phyloP scores from a whole-genome alignment of 2,113 vertebrate species.

The rat (Rattus norvegicus) region GRCr8 NC_086037.1:48467001-48467500 shows the following conservation, averaged over 20 bases:
- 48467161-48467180: background rate
- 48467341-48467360: background rate
- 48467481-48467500: background rate
- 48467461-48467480: too few species aligned
- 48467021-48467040: background rate
- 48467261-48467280: background rate
- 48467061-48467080: background rate
- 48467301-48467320: background rate
- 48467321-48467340: background rate
- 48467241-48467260: background rate
- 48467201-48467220: background rate
- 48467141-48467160: background rate
- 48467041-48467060: background rate
- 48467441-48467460: background rate
- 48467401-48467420: background rate
- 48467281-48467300: background rate
- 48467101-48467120: background rate
- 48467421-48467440: background rate
- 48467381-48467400: background rate
- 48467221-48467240: background rate
- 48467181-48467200: background rate
- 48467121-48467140: background rate
- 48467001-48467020: background rate
- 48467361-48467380: background rate
- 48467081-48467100: background rate